Evolutionary conservation across 2,888 invertebrate species (phyloP), one percentile per base, ranked within the genome.

Genomic region (Biston betularia): DNA sequence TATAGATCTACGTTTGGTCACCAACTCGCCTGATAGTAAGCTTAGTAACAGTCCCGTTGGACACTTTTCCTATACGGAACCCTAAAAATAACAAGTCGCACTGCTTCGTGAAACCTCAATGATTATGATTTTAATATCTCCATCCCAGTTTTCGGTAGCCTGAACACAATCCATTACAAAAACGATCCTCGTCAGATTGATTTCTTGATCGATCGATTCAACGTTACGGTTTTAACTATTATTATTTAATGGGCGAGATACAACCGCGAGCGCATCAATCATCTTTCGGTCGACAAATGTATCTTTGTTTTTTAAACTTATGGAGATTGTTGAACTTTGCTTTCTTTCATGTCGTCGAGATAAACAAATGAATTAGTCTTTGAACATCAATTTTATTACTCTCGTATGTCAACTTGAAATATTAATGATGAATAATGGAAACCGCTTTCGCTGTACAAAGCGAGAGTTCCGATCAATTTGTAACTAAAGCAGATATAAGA

Each of bases 211-310:
- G 92, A 93, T 92, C 86, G 86, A 76, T 85, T 81, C 75, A 82
- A 79, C 79, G 81, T 85, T 85, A 84, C 83, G 83, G 73, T 84
- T 84, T 88, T 88, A 90, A 90, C 90, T 92, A 92, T 91, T 92
- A 91, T 90, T 91, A 90, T 88, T 90, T 93, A 93, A 93, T 92
- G 92, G 91, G 80, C 77, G 77, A 87, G 92, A 93, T 93, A 90
- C 81, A 65, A 78, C 79, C 83, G 79, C 77, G 78, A 77, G 79
- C 79, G 80, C 89, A 93, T 93, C 92, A 86, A 93, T 93, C 92
- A 93, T 90, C 80, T 85, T 83, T 80, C 83, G 78, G 82, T 84
- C 86, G 87, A 89, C 86, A 88, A 91, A 90, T 86, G 86, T 83
- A 83, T 85, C 79, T 82, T 81, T 83, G 86, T 88, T 84, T 79